Percentiles rank a stretch among this genome's conserved stretches.
Evolutionary conservation across 2,113 vertebrate species (phyloP).

Genomic region (Crotophaga sulcirostris): DNA sequence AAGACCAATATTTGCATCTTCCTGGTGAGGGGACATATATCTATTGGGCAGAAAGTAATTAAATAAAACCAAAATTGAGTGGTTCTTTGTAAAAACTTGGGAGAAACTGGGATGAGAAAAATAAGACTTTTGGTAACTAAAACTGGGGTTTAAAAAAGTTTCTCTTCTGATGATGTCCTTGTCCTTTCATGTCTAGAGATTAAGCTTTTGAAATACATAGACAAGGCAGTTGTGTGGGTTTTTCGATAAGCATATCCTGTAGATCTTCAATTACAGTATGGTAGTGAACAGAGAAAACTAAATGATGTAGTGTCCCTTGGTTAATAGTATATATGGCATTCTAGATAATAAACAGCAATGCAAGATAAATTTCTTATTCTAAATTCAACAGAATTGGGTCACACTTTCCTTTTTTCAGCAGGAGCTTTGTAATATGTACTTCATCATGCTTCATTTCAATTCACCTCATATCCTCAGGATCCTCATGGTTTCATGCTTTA

Average conservation of each 20-base stretch:
- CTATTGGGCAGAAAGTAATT: background rate
- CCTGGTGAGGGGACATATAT: background rate
- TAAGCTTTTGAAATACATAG: background rate
- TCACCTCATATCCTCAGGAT: background rate
- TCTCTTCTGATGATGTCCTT: background rate
- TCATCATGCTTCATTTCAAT: background rate
- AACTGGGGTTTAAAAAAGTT: background rate
- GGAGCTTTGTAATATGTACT: background rate
- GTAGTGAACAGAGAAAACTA: background rate
- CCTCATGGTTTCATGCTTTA: background rate
- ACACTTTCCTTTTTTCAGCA: background rate
- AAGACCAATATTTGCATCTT: background rate
- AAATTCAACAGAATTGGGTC: constrained; percentile 1
- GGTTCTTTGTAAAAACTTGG: background rate
- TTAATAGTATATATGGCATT: background rate
- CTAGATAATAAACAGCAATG: background rate
- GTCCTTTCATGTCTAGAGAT: background rate
- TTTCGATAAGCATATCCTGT: constrained; percentile 18
- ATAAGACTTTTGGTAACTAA: background rate
- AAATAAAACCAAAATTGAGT: background rate
- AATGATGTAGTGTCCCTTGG: background rate
- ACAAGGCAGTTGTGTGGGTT: background rate
- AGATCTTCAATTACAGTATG: constrained; percentile 31
- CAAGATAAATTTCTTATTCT: background rate
- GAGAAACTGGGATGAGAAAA: background rate